Base-by-base conservation (phyloP, 2,797 vertebrate species). In the Pipistrellus kuhlii region DNA sequence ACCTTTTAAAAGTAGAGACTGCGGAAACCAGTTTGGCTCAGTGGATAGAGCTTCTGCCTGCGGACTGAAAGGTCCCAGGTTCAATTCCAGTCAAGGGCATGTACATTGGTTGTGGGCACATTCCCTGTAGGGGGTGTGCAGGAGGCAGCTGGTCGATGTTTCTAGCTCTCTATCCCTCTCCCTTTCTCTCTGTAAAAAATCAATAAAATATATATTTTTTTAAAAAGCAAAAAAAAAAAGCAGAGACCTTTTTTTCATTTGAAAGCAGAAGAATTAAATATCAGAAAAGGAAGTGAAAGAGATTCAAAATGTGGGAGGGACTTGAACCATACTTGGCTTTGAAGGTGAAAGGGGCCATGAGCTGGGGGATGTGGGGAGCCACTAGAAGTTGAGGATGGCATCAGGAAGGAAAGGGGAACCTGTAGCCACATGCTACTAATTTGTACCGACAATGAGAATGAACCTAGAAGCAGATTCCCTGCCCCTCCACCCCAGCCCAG, bases 231-330 rank as follows among this genome's bases (percentile, higher is more conserved):
- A 38, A 38, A 38, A 38, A 38, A 44, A 68, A 83, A 80, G 72
- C 35, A 90, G 44, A 87, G 35, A 41, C 35, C 5, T n/a, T 69
- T 23, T 23, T 25, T 81, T 46, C 27, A 88, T 57, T 46, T 57
- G 14, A 7, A 59, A 46, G 51, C 25, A 75, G 78, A 91, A 68
- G 48, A 73, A 15, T 23, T 14, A 66, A 41, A 0, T 17, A 78
- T 75, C 38, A 76, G 57, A 78, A 62, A 57, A 90, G 66, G 38
- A 90, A 84, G 46, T 32, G 32, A 90, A 80, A 48, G 69, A 71
- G 3, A 51, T 64, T 66, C 11, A 44, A 51, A 18, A 8, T 46
- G 41, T 46, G 51, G n/a, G 32, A 78, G n/a, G 35, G 15, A 66
- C 30, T 69, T 10, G 57, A 44, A 38, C 55, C 46, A 35, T 4